phyloP scores from a whole-genome alignment of 2,113 vertebrate species.

The Verasper variegatus region DNA sequence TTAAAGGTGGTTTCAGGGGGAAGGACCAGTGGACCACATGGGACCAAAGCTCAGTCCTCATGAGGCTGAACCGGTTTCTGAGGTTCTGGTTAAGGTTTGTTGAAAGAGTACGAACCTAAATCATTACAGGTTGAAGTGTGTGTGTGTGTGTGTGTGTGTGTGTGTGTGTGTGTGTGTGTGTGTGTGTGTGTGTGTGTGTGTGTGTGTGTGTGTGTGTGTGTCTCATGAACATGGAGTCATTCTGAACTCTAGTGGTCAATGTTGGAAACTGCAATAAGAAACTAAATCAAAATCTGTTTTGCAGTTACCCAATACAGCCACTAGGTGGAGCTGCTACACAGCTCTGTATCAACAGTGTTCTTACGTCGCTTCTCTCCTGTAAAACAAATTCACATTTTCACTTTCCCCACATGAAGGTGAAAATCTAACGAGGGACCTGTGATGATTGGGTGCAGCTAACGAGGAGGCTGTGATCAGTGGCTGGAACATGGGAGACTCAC shows the following conservation, averaged over 20 bases:
- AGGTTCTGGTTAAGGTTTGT: too few relatives aligned
- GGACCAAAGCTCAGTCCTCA: too few relatives aligned
- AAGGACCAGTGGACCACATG: too few relatives aligned
- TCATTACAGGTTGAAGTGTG: too few relatives aligned
- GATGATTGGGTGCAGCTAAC: conserved; percentile 39
- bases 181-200: not conserved
- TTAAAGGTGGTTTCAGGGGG: too few relatives aligned
- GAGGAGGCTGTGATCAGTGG: not conserved
- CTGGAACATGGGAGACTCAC: too few relatives aligned
- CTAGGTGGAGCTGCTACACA: conserved; percentile 23
- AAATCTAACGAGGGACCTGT: conserved; percentile 20
- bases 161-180: too few relatives aligned
- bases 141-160: not conserved
- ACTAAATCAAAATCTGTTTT: not conserved
- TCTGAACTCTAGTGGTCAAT: not conserved
- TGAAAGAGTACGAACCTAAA: too few relatives aligned
- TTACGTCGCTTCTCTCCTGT: not conserved
- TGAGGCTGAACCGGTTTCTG: too few relatives aligned
- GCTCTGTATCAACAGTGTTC: not conserved
- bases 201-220: not conserved
- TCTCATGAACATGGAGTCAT: not conserved
- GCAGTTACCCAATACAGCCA: conserved; percentile 1
- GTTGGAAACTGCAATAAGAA: not conserved
- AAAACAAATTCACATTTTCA: not conserved
- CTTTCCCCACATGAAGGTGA: not conserved